Conservation (phyloP, 2,797 vertebrate genomes). For the Peromyscus eremicus region DNA sequence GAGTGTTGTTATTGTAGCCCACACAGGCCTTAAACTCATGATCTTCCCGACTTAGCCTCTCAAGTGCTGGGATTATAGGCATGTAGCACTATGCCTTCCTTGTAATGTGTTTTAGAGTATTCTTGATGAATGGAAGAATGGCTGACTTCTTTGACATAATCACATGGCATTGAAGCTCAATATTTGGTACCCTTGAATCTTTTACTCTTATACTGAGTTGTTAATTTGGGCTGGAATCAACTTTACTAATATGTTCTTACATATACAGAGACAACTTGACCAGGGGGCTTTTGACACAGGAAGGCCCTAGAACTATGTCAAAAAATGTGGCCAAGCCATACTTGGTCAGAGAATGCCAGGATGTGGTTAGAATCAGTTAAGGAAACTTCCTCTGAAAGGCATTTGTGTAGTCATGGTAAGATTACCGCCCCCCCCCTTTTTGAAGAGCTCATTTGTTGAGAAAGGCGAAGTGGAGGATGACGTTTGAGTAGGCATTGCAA, state of each 20-base stretch:
- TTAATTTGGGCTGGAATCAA: not conserved
- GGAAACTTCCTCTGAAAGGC: not conserved
- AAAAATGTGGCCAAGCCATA: not conserved
- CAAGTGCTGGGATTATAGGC: not conserved
- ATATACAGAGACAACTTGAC: not conserved
- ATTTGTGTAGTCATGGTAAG: not conserved
- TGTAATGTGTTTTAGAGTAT: not conserved
- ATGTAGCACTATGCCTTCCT: not conserved
- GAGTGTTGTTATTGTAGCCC: not conserved
- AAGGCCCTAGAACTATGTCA: not conserved
- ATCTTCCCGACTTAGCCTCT: not conserved
- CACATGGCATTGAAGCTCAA: not conserved
- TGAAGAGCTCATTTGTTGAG: not conserved
- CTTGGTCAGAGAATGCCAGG: not conserved
- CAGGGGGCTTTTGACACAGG: not conserved
- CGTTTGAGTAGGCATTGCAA: constrained; percentile 38
- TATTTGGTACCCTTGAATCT: not conserved
- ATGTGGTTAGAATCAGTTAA: not conserved
- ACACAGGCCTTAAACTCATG: not conserved
- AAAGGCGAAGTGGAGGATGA: constrained; percentile 4
- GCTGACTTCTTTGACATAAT: not conserved
- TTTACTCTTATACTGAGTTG: not conserved
- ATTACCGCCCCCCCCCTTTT: not conserved
- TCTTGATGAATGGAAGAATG: not conserved
- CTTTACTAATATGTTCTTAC: not conserved